Conservation (phyloP, 2,888 invertebrate species). For the Lymantria dispar region DNA sequence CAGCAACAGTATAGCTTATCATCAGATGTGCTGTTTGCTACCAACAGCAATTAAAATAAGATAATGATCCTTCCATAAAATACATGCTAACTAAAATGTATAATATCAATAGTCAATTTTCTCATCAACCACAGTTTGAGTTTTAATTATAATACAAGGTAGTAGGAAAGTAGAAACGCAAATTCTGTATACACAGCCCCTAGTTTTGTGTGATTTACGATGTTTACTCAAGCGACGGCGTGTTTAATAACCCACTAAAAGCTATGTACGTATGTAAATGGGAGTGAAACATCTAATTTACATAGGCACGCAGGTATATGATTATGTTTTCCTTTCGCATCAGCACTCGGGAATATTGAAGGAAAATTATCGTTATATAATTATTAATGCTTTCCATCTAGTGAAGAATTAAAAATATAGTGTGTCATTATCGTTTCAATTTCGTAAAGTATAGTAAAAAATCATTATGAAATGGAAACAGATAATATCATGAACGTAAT, state of each 20-base stretch:
- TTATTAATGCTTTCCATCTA: too few relatives aligned
- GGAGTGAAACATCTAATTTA: conserved; percentile 48
- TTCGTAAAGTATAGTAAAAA: too few relatives aligned
- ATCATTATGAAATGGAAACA: too few relatives aligned
- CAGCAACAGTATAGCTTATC: too few relatives aligned
- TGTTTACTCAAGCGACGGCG: conserved; percentile 61
- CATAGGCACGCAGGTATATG: conserved; percentile 28
- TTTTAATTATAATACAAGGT: conserved; percentile 19
- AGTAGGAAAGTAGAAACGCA: conserved; percentile 63
- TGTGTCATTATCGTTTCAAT: too few relatives aligned
- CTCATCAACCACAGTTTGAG: not conserved
- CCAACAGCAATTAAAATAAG: too few relatives aligned
- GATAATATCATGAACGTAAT: too few relatives aligned
- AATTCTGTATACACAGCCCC: conserved; percentile 60
- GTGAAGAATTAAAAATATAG: too few relatives aligned
- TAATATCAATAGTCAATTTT: too few relatives aligned
- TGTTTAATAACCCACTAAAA: conserved; percentile 68
- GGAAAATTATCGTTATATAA: conserved; percentile 13
- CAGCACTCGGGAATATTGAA: conserved; percentile 18
- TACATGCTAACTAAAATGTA: too few relatives aligned
- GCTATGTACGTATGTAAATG: conserved; percentile 54
- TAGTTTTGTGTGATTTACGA: conserved; percentile 71
- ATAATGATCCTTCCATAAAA: too few relatives aligned
- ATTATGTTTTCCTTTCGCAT: conserved; percentile 32
- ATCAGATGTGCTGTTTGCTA: too few relatives aligned